Conservation (phyloP, 2,797 vertebrate genomes). For the Xenops minutus region DNA sequence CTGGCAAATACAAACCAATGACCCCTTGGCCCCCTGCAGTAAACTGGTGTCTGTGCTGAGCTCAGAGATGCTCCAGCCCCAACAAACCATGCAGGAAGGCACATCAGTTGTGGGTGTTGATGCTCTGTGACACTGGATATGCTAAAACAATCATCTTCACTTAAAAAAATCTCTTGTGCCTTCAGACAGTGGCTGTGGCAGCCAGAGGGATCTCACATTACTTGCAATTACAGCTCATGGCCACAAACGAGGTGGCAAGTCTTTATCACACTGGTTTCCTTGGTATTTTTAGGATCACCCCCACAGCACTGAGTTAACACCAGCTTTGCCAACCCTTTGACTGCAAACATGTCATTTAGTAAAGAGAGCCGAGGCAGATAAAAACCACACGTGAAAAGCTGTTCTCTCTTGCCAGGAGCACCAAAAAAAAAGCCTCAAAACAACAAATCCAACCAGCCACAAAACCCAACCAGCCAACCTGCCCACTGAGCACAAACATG, state of each 20-base stretch:
- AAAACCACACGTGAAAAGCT: not conserved
- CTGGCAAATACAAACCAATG: not conserved
- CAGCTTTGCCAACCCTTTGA: not conserved
- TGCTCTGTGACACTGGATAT: not conserved
- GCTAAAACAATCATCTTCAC: not conserved
- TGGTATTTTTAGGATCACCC: not conserved
- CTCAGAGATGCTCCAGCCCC: not conserved
- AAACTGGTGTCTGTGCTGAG: not conserved
- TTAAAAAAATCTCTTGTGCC: not conserved
- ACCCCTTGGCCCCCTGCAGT: not conserved
- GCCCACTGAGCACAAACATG: not conserved
- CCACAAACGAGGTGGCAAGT: not conserved
- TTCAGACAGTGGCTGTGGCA: not conserved
- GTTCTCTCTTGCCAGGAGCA: not conserved
- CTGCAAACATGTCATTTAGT: not conserved
- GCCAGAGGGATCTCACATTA: not conserved
- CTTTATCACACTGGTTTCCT: not conserved
- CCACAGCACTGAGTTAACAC: not conserved
- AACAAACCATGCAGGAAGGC: not conserved
- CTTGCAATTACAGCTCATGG: not conserved
- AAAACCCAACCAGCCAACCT: not conserved
- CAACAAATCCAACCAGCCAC: not conserved
- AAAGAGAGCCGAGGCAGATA: not conserved
- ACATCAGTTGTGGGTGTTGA: not conserved
- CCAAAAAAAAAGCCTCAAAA: not conserved